Conservation (phyloP, 2,797 vertebrate genomes). For the Acanthurus leucopareius region DNA sequence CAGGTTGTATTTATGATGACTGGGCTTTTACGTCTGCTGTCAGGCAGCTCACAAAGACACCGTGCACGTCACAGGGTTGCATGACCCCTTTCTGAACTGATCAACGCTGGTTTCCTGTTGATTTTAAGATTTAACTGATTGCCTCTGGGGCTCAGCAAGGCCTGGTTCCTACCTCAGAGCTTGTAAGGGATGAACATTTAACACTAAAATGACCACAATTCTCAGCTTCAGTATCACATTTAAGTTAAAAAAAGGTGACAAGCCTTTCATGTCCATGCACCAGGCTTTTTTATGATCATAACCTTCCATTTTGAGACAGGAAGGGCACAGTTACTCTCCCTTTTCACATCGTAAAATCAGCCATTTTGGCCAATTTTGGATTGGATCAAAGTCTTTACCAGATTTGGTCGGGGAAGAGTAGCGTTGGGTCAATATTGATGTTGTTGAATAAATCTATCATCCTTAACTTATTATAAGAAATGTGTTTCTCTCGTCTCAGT, state of each 20-base stretch:
- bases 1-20: constrained; percentile 11
- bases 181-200: neutral
- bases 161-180: neutral
- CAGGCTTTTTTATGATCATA: neutral
- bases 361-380: too few relatives aligned
- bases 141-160: neutral
- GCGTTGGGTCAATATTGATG: neutral
- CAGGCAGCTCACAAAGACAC: constrained; percentile 9
- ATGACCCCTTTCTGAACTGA: constrained; percentile 9
- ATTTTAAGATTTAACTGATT: constrained; percentile 15
- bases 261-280: neutral
- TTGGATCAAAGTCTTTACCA: too few relatives aligned
- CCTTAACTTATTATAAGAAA: constrained; percentile 18
- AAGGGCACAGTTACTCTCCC: too few relatives aligned
- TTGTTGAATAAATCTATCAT: constrained; percentile 27
- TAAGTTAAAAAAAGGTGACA: neutral
- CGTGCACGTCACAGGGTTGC: neutral
- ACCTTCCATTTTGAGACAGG: neutral
- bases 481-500: constrained; percentile 2
- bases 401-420: neutral
- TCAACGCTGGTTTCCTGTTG: constrained; percentile 18
- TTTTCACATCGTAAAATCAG: too few relatives aligned
- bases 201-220: neutral
- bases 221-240: neutral
- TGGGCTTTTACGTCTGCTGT: constrained; percentile 15